Evolutionary conservation across 2,797 vertebrate species (phyloP).

Genomic region (Lagocephalus sceleratus): DNA sequence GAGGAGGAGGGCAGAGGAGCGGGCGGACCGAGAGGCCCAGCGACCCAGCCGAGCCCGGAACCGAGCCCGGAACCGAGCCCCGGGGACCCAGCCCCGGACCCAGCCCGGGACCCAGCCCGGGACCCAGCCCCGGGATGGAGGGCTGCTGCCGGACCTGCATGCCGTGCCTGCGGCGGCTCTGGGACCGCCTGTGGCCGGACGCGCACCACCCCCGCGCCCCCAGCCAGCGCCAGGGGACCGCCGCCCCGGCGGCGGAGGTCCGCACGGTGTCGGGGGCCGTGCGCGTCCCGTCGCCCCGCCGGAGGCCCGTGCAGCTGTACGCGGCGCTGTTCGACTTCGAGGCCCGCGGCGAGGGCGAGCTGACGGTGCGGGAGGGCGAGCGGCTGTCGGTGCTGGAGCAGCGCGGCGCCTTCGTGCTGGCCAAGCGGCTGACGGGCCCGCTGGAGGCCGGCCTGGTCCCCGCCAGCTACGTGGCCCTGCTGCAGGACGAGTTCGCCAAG

Average conservation of each 20-base stretch:
- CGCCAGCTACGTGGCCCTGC: conserved; percentile 80
- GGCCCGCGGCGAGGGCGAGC: conserved; percentile 82
- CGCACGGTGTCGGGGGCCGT: conserved; percentile 74
- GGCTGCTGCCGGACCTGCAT: conserved; percentile 81
- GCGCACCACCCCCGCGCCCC: conserved; percentile 49
- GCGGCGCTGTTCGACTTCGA: conserved; percentile 84
- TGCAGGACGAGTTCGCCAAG: conserved; percentile 79
- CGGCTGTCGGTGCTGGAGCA: conserved; percentile 84
- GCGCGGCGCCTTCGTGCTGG: conserved; percentile 83
- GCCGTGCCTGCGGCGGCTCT: conserved; percentile 80
- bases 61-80: too few relatives aligned
- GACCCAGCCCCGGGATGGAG: conserved; percentile 78
- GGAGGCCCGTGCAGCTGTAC: conserved; percentile 75
- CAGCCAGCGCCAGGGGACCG: conserved; percentile 49
- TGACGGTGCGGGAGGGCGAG: conserved; percentile 84
- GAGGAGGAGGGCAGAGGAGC: conserved; percentile 8
- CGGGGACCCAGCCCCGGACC: conserved; percentile 6
- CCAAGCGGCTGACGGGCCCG: conserved; percentile 81
- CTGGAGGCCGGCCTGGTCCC: conserved; percentile 84
- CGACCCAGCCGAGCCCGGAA: conserved; percentile 1
- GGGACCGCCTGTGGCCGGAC: conserved; percentile 86
- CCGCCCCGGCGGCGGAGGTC: conserved; percentile 55
- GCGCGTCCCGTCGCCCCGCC: conserved; percentile 62
- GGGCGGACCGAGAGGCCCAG: conserved; percentile 9
- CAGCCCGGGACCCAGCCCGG: not conserved